These are phyloP conservation scores for Pseudoatta argentina DNA, from an alignment of 1,140 invertebrate species.

Conservation along the genomic window DNA sequence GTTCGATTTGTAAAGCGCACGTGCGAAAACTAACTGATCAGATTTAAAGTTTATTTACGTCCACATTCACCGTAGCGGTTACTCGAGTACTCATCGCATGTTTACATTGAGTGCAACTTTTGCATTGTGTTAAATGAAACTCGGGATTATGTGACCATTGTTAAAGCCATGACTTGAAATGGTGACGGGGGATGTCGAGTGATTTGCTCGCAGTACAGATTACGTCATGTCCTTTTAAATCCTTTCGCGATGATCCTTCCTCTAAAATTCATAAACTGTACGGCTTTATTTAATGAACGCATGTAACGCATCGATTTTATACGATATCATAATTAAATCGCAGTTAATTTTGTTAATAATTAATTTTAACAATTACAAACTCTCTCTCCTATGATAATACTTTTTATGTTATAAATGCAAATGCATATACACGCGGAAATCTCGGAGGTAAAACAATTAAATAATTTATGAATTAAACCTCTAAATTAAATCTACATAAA, in stretches of 20 bases:
- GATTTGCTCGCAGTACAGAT: neutral
- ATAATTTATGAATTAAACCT: neutral
- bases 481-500: neutral
- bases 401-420: constrained; percentile 6
- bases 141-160: neutral
- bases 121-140: constrained; percentile 28
- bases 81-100: neutral
- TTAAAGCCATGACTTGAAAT: neutral
- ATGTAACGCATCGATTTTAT: constrained; percentile 2
- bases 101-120: constrained; percentile 28
- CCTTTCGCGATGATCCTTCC: neutral
- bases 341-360: constrained; percentile 20
- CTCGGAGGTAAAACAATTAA: neutral
- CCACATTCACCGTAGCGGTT: neutral
- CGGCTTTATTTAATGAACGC: neutral
- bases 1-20: neutral
- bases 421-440: neutral
- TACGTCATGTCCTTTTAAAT: neutral
- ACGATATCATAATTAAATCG: constrained; percentile 32
- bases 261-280: neutral
- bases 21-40: neutral
- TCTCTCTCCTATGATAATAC: neutral
- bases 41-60: neutral
- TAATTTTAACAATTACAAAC: constrained; percentile 21
- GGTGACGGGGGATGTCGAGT: neutral